These are phyloP conservation scores for Neosilurus hyrtlii DNA, from an alignment of 2,797 vertebrate genomes.

Conservation along the genomic window DNA sequence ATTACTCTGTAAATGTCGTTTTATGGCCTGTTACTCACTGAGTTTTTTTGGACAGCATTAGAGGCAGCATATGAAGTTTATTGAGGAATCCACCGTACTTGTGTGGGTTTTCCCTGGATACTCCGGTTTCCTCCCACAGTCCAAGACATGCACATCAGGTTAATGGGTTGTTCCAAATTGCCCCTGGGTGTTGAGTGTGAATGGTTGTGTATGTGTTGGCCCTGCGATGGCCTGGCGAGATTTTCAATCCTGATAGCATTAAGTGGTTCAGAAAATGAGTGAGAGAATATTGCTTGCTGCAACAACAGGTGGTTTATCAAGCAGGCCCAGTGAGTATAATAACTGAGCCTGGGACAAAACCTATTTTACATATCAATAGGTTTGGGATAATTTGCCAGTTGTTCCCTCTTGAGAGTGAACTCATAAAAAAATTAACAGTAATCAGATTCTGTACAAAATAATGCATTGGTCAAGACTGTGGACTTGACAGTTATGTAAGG, in stretches of 20 bases:
- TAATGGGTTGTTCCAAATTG: no score
- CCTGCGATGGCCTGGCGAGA: no score
- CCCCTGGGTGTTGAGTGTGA: no score
- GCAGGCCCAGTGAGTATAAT: background rate
- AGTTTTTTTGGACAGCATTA: conserved; percentile 33
- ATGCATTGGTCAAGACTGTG: background rate
- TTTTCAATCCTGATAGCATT: no score
- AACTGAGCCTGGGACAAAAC: background rate
- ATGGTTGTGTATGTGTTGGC: no score
- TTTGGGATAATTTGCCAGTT: background rate
- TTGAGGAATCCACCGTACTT: background rate
- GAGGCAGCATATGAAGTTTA: conserved; percentile 16
- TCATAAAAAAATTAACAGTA: background rate
- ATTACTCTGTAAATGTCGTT: conserved; percentile 55
- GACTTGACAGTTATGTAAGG: background rate
- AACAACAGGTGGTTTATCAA: background rate
- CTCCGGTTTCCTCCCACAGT: no score
- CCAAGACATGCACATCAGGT: no score
- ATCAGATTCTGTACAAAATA: background rate
- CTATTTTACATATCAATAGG: background rate
- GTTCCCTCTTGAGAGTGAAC: background rate
- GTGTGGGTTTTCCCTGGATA: no score
- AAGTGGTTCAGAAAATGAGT: no score
- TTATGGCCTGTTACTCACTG: conserved; percentile 57
- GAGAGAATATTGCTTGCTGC: background rate